A percentile compares a stretch with the other conserved stretches of the same genome.
Conservation (phyloP, 1,140 invertebrate genomes). For the Gonatopus flavifemur region DNA sequence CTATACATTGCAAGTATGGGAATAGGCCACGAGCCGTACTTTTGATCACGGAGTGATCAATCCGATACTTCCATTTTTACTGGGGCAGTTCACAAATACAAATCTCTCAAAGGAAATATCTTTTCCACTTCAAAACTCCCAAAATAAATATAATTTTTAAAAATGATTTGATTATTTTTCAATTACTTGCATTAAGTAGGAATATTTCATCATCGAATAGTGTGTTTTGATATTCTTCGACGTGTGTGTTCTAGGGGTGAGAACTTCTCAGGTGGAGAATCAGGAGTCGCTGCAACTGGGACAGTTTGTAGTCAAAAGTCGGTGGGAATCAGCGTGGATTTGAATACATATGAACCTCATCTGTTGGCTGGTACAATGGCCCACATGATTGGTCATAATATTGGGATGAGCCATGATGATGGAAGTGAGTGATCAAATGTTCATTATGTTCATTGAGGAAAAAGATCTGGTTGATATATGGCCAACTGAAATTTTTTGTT, state of each 20-base stretch:
- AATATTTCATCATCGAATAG: background rate
- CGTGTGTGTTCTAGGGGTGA: slow-evolving; percentile 68
- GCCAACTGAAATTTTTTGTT: too few species aligned
- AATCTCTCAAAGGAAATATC: too few species aligned
- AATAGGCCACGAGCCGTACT: too few species aligned
- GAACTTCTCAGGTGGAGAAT: slow-evolving; percentile 79
- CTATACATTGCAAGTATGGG: too few species aligned
- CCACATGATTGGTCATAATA: slow-evolving; percentile 96
- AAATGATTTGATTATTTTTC: too few species aligned
- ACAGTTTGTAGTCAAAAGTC: slow-evolving; percentile 89
- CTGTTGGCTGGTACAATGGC: slow-evolving; percentile 90
- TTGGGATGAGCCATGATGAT: slow-evolving; percentile 93
- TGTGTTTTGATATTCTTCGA: background rate
- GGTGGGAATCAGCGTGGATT: slow-evolving; percentile 88
- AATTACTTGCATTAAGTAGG: too few species aligned
- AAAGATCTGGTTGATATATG: too few species aligned
- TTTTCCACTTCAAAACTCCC: too few species aligned
- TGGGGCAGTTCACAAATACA: too few species aligned
- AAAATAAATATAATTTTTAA: too few species aligned
- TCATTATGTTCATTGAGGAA: background rate
- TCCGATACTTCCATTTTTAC: too few species aligned
- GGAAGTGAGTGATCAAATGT: slow-evolving; percentile 64
- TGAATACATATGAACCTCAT: slow-evolving; percentile 91
- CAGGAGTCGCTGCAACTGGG: slow-evolving; percentile 89
- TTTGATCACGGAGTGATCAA: too few species aligned